phyloP scores from a whole-genome alignment of 1,140 invertebrate genomes.

The Harpegnathos saltator region DNA sequence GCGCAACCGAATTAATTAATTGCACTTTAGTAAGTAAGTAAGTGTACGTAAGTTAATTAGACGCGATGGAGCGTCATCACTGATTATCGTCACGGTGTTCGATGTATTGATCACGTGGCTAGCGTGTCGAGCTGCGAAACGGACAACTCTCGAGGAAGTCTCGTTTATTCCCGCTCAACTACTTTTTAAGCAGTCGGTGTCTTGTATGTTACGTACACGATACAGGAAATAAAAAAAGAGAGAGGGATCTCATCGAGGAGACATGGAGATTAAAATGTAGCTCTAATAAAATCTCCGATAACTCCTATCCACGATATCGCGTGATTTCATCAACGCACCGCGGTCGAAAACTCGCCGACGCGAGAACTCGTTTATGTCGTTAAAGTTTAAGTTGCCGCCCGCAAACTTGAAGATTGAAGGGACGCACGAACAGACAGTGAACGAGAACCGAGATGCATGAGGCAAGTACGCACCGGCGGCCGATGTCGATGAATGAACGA shows the following conservation, averaged over 20 bases:
- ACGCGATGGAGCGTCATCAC: too few species aligned
- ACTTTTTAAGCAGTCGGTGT: conserved; percentile 18
- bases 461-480: background rate
- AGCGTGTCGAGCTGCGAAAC: background rate
- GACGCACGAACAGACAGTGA: background rate
- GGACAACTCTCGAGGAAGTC: conserved; percentile 5
- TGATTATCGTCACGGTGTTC: too few species aligned
- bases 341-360: background rate
- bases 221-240: conserved; percentile 9
- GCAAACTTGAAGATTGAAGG: background rate
- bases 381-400: background rate
- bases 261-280: conserved; percentile 21
- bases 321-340: conserved; percentile 23
- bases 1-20: too few species aligned
- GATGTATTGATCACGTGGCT: background rate
- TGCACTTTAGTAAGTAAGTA: too few species aligned
- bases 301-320: background rate
- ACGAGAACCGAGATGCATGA: background rate
- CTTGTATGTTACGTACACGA: conserved; percentile 13
- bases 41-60: too few species aligned
- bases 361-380: background rate
- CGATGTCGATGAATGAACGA: background rate
- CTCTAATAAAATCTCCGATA: conserved; percentile 35
- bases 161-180: background rate
- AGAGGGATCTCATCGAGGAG: background rate